Evolutionary conservation across 2,888 invertebrate genomes (phyloP), one percentile per base, ranked within the genome.

Genomic region (Rhamnusium bicolor): DNA sequence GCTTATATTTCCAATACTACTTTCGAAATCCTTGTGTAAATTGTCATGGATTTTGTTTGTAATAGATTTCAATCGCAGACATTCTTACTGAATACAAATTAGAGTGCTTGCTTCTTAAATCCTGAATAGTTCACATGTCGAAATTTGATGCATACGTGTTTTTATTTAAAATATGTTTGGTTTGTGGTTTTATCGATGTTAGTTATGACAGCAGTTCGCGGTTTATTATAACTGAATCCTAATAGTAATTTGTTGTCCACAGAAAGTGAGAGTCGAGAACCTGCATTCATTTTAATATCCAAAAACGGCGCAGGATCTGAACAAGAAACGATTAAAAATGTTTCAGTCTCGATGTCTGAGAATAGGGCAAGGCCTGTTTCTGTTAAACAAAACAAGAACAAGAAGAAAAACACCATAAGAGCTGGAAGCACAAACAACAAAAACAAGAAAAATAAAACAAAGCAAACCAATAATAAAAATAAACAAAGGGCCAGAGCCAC

Each of bases 401-500:
- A 71, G 24, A 70, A 66, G 8, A 75, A 75, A 53, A 70, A 75
- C 46, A 24, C 67, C 27, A 56, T 32, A 10, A 40, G 53, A 18
- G 21, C 53, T 10, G 60, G 68, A 14, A 82, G 77, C n/a, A 83
- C 78, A 6, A 79, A 80, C 66, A 81, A 78, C 80, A 74, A 83
- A 77, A 77, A 75, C 78, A 76, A 74, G 79, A 82, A 82, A 18
- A 75, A 66, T 77, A 88, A 89, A 29, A 71, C 85, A 79, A 87
- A 86, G 73, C 83, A 84, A 40, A 81, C 81, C 18, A 80, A 80
- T 12, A 85, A 86, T 69, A 92, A 90, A 81, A 91, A 88, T 73
- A 90, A 91, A 77, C 92, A 91, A 1, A 91, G 92, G 84, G 94
- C 95, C 3, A 92, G 92, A 84, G 96, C 96, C 19, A 95, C 94